Percentiles rank a stretch among this genome's conserved stretches.
Conservation (phyloP, 2,797 vertebrate genomes). For the Falco novaeseelandiae region DNA sequence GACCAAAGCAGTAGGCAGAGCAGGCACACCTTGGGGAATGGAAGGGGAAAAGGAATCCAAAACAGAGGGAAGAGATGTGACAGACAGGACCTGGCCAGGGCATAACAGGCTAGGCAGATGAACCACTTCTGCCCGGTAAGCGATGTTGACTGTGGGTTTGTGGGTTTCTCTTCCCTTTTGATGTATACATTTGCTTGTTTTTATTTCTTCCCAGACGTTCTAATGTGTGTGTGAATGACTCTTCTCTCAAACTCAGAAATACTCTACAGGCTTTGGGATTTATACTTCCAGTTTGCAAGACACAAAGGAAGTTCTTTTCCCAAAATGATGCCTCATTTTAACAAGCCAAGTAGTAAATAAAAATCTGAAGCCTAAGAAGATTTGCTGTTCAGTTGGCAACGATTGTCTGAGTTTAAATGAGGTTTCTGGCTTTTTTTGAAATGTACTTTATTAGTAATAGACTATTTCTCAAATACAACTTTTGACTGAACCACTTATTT, state of each 20-base stretch:
- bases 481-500: neutral
- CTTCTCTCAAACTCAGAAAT: neutral
- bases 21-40: neutral
- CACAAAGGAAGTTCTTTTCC: neutral
- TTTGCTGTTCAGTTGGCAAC: neutral
- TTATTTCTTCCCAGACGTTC: neutral
- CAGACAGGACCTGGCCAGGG: neutral
- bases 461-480: neutral
- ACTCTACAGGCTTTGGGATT: neutral
- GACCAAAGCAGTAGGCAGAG: neutral
- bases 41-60: neutral
- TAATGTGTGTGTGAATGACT: neutral
- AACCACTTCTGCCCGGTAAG: neutral
- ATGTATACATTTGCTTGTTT: neutral
- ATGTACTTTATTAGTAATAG: neutral
- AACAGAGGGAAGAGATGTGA: neutral
- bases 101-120: neutral
- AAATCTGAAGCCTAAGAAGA: neutral
- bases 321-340: neutral
- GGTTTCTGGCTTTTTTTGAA: neutral
- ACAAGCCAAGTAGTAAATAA: neutral
- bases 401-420: neutral
- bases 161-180: neutral
- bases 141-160: neutral
- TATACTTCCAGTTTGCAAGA: neutral